These are phyloP conservation scores for Catharus bicknelli DNA, from an alignment of 2,113 vertebrate species.

Conservation along the genomic window DNA sequence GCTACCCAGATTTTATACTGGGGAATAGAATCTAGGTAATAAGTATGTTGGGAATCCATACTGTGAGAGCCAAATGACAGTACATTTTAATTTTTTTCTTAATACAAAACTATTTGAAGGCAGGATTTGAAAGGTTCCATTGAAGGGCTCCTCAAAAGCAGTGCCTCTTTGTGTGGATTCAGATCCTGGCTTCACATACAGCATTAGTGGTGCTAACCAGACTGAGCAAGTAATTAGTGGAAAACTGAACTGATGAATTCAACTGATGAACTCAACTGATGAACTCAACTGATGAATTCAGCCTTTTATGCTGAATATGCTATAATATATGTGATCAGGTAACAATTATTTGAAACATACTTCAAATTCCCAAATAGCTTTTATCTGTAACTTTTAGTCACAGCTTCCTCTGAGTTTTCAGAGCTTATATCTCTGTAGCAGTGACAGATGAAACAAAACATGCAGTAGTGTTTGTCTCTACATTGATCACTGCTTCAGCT, in stretches of 20 bases:
- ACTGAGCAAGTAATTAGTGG: not conserved
- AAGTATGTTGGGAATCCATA: constrained; percentile 35
- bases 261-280: not conserved
- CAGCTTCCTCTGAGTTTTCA: not conserved
- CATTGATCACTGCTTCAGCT: not conserved
- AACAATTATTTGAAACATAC: not conserved
- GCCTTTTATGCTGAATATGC: not conserved
- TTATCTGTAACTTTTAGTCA: not conserved
- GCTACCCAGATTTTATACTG: not conserved
- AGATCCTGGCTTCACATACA: not conserved
- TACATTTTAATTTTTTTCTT: not conserved
- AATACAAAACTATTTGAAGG: not conserved
- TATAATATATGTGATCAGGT: not conserved
- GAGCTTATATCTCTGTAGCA: not conserved
- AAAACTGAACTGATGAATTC: not conserved
- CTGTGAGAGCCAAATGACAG: not conserved
- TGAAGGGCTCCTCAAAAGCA: not conserved
- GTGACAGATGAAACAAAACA: not conserved
- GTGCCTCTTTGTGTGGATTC: not conserved
- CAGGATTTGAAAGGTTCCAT: not conserved
- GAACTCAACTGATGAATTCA: not conserved
- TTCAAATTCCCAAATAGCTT: not conserved
- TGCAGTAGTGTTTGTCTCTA: accelerated
- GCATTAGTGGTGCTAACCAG: not conserved
- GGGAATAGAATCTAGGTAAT: constrained; percentile 48